Percentiles rank a stretch among this genome's conserved stretches.
Conservation (phyloP, 2,113 vertebrate species). For the Trichechus manatus region DNA sequence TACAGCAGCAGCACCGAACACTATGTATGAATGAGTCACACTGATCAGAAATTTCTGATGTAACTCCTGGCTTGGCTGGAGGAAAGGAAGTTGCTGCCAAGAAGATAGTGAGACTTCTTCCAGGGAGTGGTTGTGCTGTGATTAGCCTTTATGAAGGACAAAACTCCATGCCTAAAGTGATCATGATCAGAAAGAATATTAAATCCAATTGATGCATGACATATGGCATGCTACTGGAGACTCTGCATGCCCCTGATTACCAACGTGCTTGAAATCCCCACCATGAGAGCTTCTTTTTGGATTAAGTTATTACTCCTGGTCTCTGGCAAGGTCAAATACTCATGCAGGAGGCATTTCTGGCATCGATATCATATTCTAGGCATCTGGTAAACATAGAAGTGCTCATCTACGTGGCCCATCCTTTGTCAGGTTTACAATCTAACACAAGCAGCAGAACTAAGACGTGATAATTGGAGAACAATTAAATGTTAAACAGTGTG, state of each 20-base stretch:
- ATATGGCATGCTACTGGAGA: accelerated
- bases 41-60: background rate
- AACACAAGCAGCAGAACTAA: background rate
- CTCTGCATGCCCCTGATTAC: accelerated
- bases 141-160: background rate
- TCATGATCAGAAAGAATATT: background rate
- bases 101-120: background rate
- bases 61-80: background rate
- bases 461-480: background rate
- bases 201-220: background rate
- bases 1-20: background rate
- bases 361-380: background rate
- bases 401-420: background rate
- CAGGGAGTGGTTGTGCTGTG: background rate
- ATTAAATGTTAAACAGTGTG: background rate
- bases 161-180: background rate
- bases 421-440: background rate
- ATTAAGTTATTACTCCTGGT: background rate
- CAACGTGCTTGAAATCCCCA: background rate
- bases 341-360: background rate
- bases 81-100: background rate
- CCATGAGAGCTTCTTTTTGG: background rate
- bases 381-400: background rate
- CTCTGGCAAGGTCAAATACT: background rate
- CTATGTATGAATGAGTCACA: background rate